Evolutionary conservation across 2,888 invertebrate species (phyloP).

Genomic region (Troglohyphantes excavatus): DNA sequence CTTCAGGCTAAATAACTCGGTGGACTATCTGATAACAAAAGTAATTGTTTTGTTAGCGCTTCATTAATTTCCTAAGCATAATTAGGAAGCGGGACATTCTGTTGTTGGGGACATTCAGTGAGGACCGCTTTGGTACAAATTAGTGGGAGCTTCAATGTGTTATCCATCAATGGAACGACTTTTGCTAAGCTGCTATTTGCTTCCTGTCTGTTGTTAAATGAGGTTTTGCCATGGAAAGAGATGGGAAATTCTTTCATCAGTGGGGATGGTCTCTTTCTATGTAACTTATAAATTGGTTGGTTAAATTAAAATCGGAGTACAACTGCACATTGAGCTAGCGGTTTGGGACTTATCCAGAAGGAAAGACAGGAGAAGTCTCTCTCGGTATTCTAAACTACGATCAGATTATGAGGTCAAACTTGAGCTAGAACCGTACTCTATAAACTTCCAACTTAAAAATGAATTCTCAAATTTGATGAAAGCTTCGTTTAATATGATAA

Average conservation of each 20-base stretch:
- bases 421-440: too few species aligned
- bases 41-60: conserved; percentile 36
- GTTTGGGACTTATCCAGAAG: too few species aligned
- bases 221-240: background rate
- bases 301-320: too few species aligned
- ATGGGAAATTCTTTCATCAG: background rate
- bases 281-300: too few species aligned
- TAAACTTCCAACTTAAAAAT: too few species aligned
- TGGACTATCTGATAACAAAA: conserved; percentile 19
- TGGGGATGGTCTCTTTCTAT: too few species aligned
- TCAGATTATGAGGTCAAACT: too few species aligned
- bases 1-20: conserved; percentile 17
- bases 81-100: conserved; percentile 24
- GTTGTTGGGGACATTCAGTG: conserved; percentile 15
- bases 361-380: too few species aligned
- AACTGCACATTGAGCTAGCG: too few species aligned
- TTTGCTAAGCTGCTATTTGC: conserved; percentile 1
- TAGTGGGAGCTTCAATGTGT: background rate
- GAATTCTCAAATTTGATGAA: too few species aligned
- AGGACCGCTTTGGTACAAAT: background rate
- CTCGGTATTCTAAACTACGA: too few species aligned
- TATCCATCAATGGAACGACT: conserved; percentile 29
- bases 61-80: conserved; percentile 25
- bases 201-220: background rate
- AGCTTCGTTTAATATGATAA: too few species aligned